A percentile compares a stretch with the other conserved stretches of the same genome.
Conservation (phyloP, 2,113 vertebrate genomes). For the Chaetops frenatus region DNA sequence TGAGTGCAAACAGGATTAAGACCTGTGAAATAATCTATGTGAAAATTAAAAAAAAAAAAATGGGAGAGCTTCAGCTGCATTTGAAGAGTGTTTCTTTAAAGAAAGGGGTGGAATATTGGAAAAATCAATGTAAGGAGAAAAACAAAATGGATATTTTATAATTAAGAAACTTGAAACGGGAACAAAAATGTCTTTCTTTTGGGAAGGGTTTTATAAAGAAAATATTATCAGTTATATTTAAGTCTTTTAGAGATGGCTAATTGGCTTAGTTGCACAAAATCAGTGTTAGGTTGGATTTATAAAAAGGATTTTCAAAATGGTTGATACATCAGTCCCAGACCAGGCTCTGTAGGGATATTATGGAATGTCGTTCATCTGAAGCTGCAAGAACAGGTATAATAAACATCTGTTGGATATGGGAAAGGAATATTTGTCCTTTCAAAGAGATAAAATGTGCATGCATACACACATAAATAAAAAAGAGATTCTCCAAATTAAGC, state of each 20-base stretch:
- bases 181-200: background rate
- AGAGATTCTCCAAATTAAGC: conserved; percentile 14
- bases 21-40: background rate
- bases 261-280: background rate
- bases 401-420: background rate
- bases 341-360: background rate
- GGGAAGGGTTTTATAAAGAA: background rate
- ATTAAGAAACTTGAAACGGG: background rate
- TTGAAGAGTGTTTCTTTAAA: background rate
- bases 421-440: background rate
- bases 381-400: background rate
- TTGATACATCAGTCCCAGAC: background rate
- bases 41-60: background rate
- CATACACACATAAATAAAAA: background rate
- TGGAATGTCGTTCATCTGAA: background rate
- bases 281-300: background rate
- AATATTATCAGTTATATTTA: background rate
- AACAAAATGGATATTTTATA: background rate
- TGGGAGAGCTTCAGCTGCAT: background rate
- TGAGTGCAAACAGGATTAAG: background rate
- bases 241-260: background rate
- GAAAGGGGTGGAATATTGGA: background rate
- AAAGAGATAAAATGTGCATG: background rate
- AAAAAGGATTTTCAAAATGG: background rate
- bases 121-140: background rate